phyloP scores from a whole-genome alignment of 1,140 invertebrate genomes.

The Leptinotarsa lineolata region DNA sequence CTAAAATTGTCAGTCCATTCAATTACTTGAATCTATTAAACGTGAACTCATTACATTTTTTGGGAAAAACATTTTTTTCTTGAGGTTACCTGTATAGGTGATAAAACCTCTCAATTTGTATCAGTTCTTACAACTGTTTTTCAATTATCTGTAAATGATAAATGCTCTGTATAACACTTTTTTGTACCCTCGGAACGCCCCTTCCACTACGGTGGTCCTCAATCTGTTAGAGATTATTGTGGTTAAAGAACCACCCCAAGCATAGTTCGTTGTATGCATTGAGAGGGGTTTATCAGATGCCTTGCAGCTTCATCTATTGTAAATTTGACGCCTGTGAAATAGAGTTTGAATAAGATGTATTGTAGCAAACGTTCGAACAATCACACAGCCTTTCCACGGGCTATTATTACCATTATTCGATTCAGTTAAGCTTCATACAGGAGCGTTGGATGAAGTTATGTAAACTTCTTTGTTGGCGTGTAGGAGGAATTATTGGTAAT shows the following conservation, averaged over 20 bases:
- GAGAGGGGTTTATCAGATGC: constrained; percentile 32
- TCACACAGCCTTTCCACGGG: constrained; percentile 28
- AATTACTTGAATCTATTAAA: too few species aligned
- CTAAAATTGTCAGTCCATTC: too few species aligned
- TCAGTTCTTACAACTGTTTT: too few species aligned
- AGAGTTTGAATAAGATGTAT: constrained; percentile 33
- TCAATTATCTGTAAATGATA: too few species aligned
- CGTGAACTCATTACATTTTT: too few species aligned
- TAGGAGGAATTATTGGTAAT: not conserved
- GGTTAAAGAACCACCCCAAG: constrained; percentile 29
- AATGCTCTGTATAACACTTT: too few species aligned
- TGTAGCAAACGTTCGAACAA: constrained; percentile 22
- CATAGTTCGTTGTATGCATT: constrained; percentile 23
- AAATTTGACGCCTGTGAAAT: constrained; percentile 37
- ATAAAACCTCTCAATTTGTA: too few species aligned
- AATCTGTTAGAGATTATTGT: constrained; percentile 35
- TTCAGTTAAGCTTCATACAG: constrained; percentile 21
- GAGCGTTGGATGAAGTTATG: constrained; percentile 17
- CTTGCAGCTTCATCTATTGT: constrained; percentile 34
- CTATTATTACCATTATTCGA: constrained; percentile 28
- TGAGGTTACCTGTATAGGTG: too few species aligned
- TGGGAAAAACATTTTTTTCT: too few species aligned
- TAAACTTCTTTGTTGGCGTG: constrained; percentile 12
- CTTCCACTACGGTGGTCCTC: constrained; percentile 24
- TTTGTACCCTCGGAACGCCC: not conserved